These are phyloP conservation scores for Egretta garzetta DNA, from an alignment of 2,113 vertebrate genomes.

Conservation along the genomic window DNA sequence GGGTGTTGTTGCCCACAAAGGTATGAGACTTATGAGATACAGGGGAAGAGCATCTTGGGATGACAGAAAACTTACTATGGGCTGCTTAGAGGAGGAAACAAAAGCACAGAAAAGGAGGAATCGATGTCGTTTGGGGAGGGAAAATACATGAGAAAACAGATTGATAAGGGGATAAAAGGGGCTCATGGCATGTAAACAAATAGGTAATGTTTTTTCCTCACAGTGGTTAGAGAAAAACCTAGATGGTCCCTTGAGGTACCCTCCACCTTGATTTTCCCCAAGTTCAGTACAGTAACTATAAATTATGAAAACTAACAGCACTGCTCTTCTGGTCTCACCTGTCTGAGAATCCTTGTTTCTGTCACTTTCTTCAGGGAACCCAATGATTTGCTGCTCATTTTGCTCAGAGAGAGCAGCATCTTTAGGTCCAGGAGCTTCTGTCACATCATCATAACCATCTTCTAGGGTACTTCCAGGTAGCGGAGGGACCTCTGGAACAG, in stretches of 20 bases:
- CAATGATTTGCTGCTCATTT: background rate
- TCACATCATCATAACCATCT: conserved; percentile 13
- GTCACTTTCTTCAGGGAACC: background rate
- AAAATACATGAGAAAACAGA: background rate
- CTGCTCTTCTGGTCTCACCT: conserved; percentile 17
- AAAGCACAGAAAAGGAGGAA: background rate
- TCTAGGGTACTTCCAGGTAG: background rate
- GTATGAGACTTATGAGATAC: background rate
- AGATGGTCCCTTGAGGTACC: background rate
- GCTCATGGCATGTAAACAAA: background rate
- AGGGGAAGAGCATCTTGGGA: background rate
- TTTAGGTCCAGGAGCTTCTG: background rate
- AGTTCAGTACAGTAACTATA: background rate
- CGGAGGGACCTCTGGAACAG: background rate
- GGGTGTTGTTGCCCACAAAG: background rate
- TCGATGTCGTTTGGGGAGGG: background rate
- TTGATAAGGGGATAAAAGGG: background rate
- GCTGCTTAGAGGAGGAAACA: background rate
- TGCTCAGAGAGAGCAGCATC: background rate
- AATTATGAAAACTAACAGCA: background rate
- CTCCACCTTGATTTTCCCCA: background rate
- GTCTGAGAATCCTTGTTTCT: background rate
- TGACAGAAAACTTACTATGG: background rate
- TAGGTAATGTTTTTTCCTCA: background rate
- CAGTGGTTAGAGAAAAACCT: background rate